A percentile compares a stretch with the other conserved stretches of the same genome.
These are phyloP conservation scores for Taeniopygia guttata DNA, from an alignment of 2,797 vertebrate genomes.

Conservation along the genomic window DNA sequence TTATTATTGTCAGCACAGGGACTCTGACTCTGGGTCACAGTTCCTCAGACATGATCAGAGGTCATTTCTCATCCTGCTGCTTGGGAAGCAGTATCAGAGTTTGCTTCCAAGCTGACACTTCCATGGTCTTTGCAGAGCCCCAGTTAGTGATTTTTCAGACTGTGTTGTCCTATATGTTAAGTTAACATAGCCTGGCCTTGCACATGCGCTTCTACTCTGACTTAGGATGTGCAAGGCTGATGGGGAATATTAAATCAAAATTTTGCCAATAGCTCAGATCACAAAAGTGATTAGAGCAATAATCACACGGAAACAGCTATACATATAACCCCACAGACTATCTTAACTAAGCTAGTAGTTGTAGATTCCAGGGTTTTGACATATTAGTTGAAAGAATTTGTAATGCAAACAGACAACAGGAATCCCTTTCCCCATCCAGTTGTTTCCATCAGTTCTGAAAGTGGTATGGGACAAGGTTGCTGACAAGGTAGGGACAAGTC, in stretches of 20 bases:
- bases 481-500: neutral
- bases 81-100: neutral
- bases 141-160: neutral
- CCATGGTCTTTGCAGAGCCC: neutral
- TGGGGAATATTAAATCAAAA: neutral
- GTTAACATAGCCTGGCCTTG: neutral
- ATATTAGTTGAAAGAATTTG: neutral
- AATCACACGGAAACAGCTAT: neutral
- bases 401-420: neutral
- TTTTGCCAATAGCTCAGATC: neutral
- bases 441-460: neutral
- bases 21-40: neutral
- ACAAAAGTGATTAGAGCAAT: neutral
- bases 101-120: neutral
- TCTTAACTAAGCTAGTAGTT: neutral
- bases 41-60: neutral
- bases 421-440: neutral
- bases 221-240: neutral
- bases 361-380: neutral
- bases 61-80: neutral
- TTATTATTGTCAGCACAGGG: neutral
- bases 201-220: neutral
- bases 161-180: neutral
- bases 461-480: neutral
- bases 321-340: neutral